Conservation (phyloP, 2,113 vertebrate genomes). For the Amazona vittata region DNA sequence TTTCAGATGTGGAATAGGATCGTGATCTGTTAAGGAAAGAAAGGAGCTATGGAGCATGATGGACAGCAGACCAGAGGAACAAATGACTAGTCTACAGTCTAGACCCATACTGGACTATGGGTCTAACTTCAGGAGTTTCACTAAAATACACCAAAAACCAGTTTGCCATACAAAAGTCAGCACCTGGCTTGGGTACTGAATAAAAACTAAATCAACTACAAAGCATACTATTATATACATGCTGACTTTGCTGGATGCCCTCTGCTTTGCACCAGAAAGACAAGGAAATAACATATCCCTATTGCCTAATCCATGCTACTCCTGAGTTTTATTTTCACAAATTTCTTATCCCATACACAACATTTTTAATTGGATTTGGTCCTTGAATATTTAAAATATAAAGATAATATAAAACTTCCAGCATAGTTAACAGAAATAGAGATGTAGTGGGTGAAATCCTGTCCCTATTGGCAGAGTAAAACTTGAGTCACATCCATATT, state of each 20-base stretch:
- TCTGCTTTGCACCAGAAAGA: neutral
- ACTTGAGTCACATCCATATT: neutral
- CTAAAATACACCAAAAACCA: neutral
- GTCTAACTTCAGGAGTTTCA: neutral
- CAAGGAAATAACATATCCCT: neutral
- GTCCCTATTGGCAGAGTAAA: neutral
- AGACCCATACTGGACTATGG: neutral
- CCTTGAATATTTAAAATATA: neutral
- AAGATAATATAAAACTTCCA: neutral
- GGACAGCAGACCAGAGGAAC: neutral
- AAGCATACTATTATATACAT: neutral
- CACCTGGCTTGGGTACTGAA: neutral
- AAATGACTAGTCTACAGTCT: neutral
- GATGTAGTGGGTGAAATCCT: neutral
- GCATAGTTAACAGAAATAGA: neutral
- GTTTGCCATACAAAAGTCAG: neutral
- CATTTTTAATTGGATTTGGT: neutral
- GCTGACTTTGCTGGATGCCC: neutral
- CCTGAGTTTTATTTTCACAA: neutral
- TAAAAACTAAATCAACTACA: neutral
- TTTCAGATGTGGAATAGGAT: neutral
- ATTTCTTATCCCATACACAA: neutral
- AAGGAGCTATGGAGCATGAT: neutral
- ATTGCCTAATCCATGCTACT: neutral
- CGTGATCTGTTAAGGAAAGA: too few relatives aligned